phyloP scores from a whole-genome alignment of 2,113 vertebrate species.

The Sapajus apella region DNA sequence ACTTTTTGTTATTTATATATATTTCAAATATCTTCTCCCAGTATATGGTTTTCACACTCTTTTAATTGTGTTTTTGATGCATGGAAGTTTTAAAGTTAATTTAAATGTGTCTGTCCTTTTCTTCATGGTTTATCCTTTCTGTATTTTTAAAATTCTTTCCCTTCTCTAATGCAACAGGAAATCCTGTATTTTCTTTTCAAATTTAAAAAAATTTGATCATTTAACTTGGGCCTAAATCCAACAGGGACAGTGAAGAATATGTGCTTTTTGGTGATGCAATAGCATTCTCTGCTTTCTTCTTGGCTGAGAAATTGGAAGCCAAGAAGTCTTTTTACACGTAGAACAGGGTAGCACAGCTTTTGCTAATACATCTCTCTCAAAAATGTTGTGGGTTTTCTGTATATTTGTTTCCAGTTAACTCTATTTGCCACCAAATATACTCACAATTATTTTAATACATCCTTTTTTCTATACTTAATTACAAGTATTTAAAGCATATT shows the following conservation, averaged over 20 bases:
- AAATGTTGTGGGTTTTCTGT: not conserved
- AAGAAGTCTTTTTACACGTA: not conserved
- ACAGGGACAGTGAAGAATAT: not conserved
- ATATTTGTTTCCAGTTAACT: not conserved
- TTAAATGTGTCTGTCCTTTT: not conserved
- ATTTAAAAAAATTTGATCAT: not conserved
- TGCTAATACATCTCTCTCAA: not conserved
- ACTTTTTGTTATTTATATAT: not conserved
- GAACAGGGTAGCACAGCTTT: not conserved
- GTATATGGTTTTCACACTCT: not conserved
- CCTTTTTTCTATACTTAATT: not conserved
- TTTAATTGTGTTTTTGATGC: not conserved
- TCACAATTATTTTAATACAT: not conserved
- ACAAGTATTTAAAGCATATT: not conserved
- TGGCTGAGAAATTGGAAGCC: not conserved
- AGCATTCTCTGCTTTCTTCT: not conserved
- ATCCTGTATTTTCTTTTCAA: not conserved
- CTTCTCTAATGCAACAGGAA: not conserved
- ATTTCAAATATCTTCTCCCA: not conserved
- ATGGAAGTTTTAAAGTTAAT: not conserved
- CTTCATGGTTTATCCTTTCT: not conserved
- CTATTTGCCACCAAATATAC: not conserved
- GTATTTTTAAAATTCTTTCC: not conserved
- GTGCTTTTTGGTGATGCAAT: not conserved
- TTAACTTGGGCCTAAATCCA: not conserved